Evolutionary conservation across 2,888 invertebrate genomes (phyloP).

Genomic region (Notodonta dromedarius): DNA sequence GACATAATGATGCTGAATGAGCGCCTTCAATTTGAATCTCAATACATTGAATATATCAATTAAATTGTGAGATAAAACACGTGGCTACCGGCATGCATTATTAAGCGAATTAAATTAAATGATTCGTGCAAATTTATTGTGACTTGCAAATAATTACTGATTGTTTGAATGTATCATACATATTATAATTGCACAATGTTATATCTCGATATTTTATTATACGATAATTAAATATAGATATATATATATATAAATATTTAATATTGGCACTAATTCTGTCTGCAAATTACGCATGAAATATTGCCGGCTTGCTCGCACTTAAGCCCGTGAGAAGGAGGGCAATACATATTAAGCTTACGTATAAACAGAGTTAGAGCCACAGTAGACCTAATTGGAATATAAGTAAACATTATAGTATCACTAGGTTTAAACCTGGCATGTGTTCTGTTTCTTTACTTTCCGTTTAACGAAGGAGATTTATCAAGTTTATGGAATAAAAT

Average conservation of each 20-base stretch:
- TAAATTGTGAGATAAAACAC: slow-evolving; percentile 36
- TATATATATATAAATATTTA: slow-evolving; percentile 52
- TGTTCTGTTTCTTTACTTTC: slow-evolving; percentile 2
- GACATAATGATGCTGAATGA: slow-evolving; percentile 55
- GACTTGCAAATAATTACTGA: slow-evolving; percentile 73
- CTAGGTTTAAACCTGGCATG: not conserved
- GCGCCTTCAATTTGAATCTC: slow-evolving; percentile 37
- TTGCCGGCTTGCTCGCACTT: not conserved
- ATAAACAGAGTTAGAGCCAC: no score
- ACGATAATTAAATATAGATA: slow-evolving; percentile 47
- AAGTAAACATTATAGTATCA: not conserved
- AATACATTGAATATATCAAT: slow-evolving; percentile 35
- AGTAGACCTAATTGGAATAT: not conserved
- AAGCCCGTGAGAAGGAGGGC: not conserved
- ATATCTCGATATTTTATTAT: slow-evolving; percentile 80
- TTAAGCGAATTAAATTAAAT: slow-evolving; percentile 54
- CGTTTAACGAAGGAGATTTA: no score
- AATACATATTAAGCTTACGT: slow-evolving; percentile 12
- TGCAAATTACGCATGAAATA: slow-evolving; percentile 22
- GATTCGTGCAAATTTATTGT: slow-evolving; percentile 75
- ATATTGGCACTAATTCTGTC: slow-evolving; percentile 55
- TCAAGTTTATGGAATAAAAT: no score
- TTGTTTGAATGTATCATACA: slow-evolving; percentile 76
- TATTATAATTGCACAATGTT: slow-evolving; percentile 80
- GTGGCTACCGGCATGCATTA: slow-evolving; percentile 49